Base-by-base conservation (phyloP, 2,797 vertebrate species). In the Delichon dasypus region DNA sequence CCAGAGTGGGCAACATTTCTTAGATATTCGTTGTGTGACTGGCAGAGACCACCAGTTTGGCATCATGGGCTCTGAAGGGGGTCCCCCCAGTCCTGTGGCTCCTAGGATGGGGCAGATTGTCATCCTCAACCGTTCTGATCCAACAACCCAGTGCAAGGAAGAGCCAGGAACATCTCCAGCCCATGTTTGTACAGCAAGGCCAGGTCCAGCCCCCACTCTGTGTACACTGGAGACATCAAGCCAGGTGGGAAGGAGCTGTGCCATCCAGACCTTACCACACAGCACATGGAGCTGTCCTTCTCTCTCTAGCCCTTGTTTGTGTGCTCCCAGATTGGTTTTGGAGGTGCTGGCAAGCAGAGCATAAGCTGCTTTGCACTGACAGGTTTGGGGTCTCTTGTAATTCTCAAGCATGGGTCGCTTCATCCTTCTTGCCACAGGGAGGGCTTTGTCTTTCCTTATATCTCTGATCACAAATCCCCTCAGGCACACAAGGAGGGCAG, bases 71-170 rank as follows among this genome's bases (percentile, higher is more conserved):
- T 71, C 42, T 60, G 26, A 77, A 91, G n/a, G 13, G 16, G 12
- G 13, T 45, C 5, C 13, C 14, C 13, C 20, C 2, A 0, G 29
- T 25, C 42, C 14, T 0, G 5, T 77, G 47, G 26, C 51, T 83
- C 19, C 72, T 64, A 11, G 51, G 40, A 45, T 18, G 50, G 23
- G 30, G 26, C 48, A 85, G 26, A 77, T 9, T 29, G 16, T 36
- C 25, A 15, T 17, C 64, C 48, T 68, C 34, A 40, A 10, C 40
- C 45, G 38, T 60, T 67, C 73, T 61, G 4, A 25, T 55, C 23
- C 32, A 48, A 47, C 29, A 50, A 8, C 21, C 58, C 70, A 48
- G 8, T 7, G 26, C 23, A 32, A 72, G 81, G 45, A 86, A 48
- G 65, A 85, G 21, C 7, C 51, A 65, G 66, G 50, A 45, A 13